These are phyloP conservation scores for Cassiopea xamachana DNA, from an alignment of 30 jellyfish, hydroid and myxozoan genomes.

Conservation along the genomic window DNA sequence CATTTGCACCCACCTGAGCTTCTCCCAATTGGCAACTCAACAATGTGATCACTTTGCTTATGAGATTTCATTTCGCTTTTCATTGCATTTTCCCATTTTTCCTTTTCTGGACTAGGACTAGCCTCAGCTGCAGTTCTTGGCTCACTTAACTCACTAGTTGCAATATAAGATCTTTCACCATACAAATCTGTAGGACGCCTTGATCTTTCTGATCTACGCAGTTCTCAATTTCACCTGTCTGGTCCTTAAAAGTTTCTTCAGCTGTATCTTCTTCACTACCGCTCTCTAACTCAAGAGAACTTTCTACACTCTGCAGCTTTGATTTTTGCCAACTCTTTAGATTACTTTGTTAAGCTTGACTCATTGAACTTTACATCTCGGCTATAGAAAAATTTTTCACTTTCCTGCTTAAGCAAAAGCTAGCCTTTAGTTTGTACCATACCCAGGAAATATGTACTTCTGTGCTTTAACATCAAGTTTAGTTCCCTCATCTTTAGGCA, in stretches of 20 bases:
- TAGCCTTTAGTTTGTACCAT: constrained; percentile 1
- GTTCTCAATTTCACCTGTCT: background rate
- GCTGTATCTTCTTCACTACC: background rate
- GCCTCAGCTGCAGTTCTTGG: constrained; percentile 17
- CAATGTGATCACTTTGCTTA: constrained; percentile 28
- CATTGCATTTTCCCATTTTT: too few species aligned
- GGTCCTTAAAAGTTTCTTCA: constrained; percentile 8
- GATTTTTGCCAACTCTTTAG: background rate
- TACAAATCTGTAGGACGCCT: constrained; percentile 31
- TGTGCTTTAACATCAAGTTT: constrained; percentile 25
- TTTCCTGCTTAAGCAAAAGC: background rate
- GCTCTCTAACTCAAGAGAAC: background rate
- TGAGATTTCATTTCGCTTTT: constrained; percentile 47
- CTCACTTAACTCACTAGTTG: background rate
- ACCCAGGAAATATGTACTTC: background rate
- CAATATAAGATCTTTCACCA: constrained; percentile 51
- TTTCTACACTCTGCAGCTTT: background rate
- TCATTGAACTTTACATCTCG: background rate
- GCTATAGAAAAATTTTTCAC: background rate
- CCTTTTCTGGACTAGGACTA: constrained; percentile 33
- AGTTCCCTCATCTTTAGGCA: constrained; percentile 16
- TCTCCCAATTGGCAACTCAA: constrained; percentile 16
- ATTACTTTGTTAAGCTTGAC: background rate
- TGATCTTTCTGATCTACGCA: too few species aligned
- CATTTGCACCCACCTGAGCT: constrained; percentile 51